Evolutionary conservation across 1,140 invertebrate genomes (phyloP).

Genomic region (Reticulitermes speratus): DNA sequence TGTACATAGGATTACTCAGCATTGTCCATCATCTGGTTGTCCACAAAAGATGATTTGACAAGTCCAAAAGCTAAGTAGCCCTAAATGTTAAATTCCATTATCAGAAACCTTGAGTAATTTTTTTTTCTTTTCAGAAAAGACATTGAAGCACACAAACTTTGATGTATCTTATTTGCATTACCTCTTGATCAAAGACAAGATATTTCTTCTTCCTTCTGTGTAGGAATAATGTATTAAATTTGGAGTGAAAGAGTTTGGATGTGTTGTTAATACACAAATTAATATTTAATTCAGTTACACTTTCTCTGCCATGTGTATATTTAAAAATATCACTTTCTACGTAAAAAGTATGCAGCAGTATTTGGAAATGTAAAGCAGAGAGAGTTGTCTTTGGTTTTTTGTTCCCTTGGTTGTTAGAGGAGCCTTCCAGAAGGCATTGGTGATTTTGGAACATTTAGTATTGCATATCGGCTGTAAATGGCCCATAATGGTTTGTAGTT

Average conservation of each 20-base stretch:
- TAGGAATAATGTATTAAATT: neutral
- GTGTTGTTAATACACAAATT: neutral
- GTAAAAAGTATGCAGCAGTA: neutral
- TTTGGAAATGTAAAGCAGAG: neutral
- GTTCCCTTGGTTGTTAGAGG: neutral
- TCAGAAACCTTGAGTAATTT: too few species aligned
- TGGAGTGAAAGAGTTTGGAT: neutral
- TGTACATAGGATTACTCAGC: neutral
- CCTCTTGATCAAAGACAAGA: too few species aligned
- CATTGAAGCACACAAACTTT: too few species aligned
- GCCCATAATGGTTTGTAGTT: constrained; percentile 4
- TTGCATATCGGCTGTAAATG: constrained; percentile 7
- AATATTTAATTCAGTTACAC: neutral
- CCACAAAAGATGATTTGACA: too few species aligned
- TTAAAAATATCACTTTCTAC: neutral
- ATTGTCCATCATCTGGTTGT: too few species aligned
- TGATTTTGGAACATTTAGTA: constrained; percentile 4
- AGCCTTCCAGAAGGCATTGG: neutral
- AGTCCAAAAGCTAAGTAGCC: too few species aligned
- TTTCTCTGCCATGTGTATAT: neutral
- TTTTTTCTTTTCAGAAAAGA: too few species aligned
- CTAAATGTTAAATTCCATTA: too few species aligned
- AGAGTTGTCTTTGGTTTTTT: neutral
- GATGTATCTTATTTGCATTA: too few species aligned
- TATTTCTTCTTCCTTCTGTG: neutral